Base-by-base conservation (phyloP, 1,140 invertebrate genomes). In the Mamestra configurata region DNA sequence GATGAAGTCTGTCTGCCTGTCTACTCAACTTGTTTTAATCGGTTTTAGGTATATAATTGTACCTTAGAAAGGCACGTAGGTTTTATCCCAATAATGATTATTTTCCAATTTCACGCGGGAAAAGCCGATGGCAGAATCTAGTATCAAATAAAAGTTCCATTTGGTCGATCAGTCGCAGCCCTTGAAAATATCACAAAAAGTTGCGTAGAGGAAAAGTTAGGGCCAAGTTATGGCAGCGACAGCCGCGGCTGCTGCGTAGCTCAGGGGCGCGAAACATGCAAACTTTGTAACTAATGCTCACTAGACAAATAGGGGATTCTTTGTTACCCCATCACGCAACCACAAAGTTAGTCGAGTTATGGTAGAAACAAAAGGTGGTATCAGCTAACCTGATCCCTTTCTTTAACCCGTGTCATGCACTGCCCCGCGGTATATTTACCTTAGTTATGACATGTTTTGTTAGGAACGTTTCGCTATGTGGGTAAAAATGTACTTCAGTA, bases 311-410 rank as follows among this genome's bases (percentile, higher is more conserved):
- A 82, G 76, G 57, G 59, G 72, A 79, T 82, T 82, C 79, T 84
- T 84, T 83, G 82, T 82, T 76, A 71, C 64, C 31, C 71, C 72
- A 80, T 64, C 83, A 86, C 85, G 86, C 86, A 86, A 84, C 82
- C 79, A 59, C 75, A 83, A 83, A 83, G 80, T 87, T 85, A 73
- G 77, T 66, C 57, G 40, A 80, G 76, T 82, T 79, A 81, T 72
- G 79, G 66, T 72, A 57, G 76, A 55, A 79, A 82, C 75, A 80
- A 82, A 76, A 83, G 66, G 79, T 82, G 72, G 76, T 82, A 82
- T 86, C 77, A 79, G 70, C 70, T 53, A 77, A 77, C 51, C 64
- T 76, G 70, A 80, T 70, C 73, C 77, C 77, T 77, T 81, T 81
- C 66, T 68, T 68, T 73, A 46, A 68, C 57, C 59, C 61, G 49